phyloP scores from a whole-genome alignment of 2,888 invertebrate species.

The Serrognathus titanus region DNA sequence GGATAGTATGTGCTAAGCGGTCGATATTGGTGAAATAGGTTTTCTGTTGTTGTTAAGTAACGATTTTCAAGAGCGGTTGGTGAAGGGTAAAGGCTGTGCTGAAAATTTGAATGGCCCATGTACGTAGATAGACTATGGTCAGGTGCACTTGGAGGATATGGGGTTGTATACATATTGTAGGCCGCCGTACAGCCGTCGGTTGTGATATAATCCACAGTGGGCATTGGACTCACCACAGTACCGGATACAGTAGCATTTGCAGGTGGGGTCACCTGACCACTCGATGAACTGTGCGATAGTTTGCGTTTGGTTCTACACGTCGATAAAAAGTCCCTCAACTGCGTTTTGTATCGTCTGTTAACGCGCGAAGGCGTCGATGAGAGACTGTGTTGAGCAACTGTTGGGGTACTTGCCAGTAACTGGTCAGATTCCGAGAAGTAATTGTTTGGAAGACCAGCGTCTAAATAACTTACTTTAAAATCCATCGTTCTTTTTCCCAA shows the following conservation, averaged over 20 bases:
- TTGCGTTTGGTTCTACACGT: slow-evolving; percentile 62
- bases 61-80: slow-evolving; percentile 54
- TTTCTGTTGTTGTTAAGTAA: slow-evolving; percentile 74
- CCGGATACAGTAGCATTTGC: slow-evolving; percentile 54
- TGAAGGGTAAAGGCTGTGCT: slow-evolving; percentile 58
- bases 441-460: slow-evolving; percentile 86
- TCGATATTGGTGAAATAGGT: slow-evolving; percentile 86
- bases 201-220: slow-evolving; percentile 66
- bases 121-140: slow-evolving; percentile 61
- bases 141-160: slow-evolving; percentile 68
- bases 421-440: slow-evolving; percentile 88
- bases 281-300: slow-evolving; percentile 41
- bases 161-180: slow-evolving; percentile 79
- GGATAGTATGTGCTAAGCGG: slow-evolving; percentile 81
- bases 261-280: slow-evolving; percentile 47
- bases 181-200: slow-evolving; percentile 63
- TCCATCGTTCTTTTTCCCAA: slow-evolving; percentile 98
- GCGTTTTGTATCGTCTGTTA: slow-evolving; percentile 89
- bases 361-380: slow-evolving; percentile 74
- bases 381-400: slow-evolving; percentile 49
- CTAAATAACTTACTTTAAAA: slow-evolving; percentile 96
- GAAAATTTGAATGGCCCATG: slow-evolving; percentile 69
- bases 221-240: slow-evolving; percentile 55
- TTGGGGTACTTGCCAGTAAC: slow-evolving; percentile 59
- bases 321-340: slow-evolving; percentile 86